Percentiles rank a stretch among this genome's conserved stretches.
Evolutionary conservation across 2,113 vertebrate species (phyloP).

Genomic region (Chloropsis cyanopogon): DNA sequence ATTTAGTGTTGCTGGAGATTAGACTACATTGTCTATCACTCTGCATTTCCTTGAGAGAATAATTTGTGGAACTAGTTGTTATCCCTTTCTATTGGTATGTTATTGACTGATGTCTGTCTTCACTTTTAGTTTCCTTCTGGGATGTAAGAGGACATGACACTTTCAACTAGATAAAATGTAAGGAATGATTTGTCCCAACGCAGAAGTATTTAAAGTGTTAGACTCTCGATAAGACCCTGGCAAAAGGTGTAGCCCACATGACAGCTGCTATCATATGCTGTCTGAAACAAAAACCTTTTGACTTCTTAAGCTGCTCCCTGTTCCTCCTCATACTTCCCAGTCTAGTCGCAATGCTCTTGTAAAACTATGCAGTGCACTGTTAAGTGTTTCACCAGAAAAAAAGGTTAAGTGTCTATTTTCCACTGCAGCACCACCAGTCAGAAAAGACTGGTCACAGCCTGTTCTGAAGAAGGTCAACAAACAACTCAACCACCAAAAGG

Average conservation of each 20-base stretch:
- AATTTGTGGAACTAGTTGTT: background rate
- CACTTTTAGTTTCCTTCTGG: background rate
- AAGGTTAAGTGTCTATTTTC: background rate
- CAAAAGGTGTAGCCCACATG: background rate
- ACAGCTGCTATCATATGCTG: background rate
- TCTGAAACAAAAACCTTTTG: background rate
- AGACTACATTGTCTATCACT: background rate
- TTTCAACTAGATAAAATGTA: background rate
- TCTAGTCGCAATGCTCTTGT: background rate
- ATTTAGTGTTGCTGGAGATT: background rate
- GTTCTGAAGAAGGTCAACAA: background rate
- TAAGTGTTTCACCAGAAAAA: background rate
- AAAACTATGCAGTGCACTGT: background rate
- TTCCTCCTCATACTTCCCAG: background rate
- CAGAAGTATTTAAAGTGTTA: background rate
- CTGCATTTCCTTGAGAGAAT: background rate
- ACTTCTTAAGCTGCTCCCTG: background rate
- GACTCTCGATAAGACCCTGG: background rate
- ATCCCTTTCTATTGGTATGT: background rate
- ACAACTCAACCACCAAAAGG: background rate
- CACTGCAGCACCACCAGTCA: background rate
- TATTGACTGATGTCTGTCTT: background rate
- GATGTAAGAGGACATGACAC: background rate
- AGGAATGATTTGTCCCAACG: background rate
- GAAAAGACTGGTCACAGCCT: background rate